phyloP scores from a whole-genome alignment of 2,113 vertebrate species.

The Scatophagus argus region DNA sequence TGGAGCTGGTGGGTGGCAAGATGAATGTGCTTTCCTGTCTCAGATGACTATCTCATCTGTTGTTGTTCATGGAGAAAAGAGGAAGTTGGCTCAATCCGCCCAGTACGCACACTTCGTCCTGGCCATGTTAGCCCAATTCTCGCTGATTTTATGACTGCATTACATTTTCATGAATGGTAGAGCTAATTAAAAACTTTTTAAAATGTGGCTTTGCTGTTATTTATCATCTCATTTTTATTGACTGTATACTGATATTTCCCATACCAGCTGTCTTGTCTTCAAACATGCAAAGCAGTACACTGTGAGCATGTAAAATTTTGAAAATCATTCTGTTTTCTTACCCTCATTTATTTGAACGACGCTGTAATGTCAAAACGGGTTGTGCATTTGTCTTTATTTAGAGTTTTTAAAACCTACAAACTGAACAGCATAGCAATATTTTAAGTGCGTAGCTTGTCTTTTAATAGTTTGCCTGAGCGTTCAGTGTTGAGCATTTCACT shows the following conservation, averaged over 20 bases:
- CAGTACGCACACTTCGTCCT: constrained; percentile 47
- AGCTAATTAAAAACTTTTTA: background rate
- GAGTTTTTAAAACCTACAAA: background rate
- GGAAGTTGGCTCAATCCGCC: constrained; percentile 56
- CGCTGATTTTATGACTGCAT: constrained; percentile 32
- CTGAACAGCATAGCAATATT: background rate
- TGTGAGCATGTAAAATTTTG: background rate
- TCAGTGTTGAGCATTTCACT: constrained; percentile 28
- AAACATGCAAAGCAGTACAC: background rate
- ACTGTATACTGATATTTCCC: too few species aligned
- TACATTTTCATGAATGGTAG: background rate
- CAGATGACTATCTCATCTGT: constrained; percentile 72
- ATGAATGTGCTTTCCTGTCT: constrained; percentile 73
- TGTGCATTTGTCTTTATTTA: background rate
- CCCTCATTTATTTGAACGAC: constrained; percentile 1
- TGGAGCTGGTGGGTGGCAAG: constrained; percentile 59
- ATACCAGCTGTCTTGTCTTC: too few species aligned
- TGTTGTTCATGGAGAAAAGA: constrained; percentile 55
- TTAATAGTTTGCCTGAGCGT: background rate
- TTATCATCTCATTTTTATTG: constrained; percentile 3
- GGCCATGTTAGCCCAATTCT: constrained; percentile 21
- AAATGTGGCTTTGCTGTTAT: background rate
- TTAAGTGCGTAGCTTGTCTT: background rate
- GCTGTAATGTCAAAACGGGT: background rate
- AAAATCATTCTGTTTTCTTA: background rate